phyloP scores from a whole-genome alignment of 2,888 invertebrate genomes.

The Scaptodrosophila latifasciaeformis region DNA sequence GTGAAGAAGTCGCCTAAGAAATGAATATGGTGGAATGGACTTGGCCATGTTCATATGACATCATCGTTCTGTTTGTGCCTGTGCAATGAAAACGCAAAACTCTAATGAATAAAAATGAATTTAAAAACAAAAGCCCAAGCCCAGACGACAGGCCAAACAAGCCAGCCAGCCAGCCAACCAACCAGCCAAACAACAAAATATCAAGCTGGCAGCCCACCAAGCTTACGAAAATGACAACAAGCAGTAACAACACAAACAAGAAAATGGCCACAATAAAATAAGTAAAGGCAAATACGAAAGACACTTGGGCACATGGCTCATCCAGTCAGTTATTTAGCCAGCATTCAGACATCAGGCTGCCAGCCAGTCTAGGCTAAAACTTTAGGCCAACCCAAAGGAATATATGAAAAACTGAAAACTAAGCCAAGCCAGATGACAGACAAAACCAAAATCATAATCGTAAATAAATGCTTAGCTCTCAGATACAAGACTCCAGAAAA shows the following conservation, averaged over 20 bases:
- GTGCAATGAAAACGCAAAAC: conserved; percentile 30
- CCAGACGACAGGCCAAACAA: not conserved
- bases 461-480: too few species aligned
- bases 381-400: too few species aligned
- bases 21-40: not conserved
- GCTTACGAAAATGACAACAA: conserved; percentile 10
- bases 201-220: too few species aligned
- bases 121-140: conserved; percentile 33
- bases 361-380: conserved; percentile 63
- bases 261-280: conserved; percentile 38
- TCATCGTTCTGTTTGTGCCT: conserved; percentile 32
- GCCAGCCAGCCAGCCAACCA: not conserved
- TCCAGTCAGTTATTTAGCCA: too few species aligned
- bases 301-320: conserved; percentile 15
- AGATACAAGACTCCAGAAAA: too few species aligned
- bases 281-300: conserved; percentile 35
- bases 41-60: conserved; percentile 46
- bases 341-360: conserved; percentile 57
- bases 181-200: not conserved
- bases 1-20: not conserved
- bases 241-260: not conserved
- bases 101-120: conserved; percentile 65
- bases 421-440: too few species aligned
- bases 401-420: too few species aligned
- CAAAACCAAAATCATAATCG: too few species aligned